Evolutionary conservation across 2,888 invertebrate species (phyloP), one percentile per base, ranked within the genome.

Genomic region (Apotomis betuletana): DNA sequence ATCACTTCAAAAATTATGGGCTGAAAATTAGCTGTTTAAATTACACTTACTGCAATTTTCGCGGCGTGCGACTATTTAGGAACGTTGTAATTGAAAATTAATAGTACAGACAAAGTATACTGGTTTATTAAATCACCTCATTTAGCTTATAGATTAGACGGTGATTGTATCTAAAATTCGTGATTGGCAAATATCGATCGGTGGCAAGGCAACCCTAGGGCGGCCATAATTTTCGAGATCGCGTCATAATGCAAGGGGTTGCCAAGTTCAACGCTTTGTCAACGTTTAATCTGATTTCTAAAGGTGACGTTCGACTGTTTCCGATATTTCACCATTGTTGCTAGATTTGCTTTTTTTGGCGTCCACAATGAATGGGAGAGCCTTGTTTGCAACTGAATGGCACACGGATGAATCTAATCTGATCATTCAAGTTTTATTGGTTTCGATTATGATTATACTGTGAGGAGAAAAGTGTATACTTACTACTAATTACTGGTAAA

Each of bases 151-250:
- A 41, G 10, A 49, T 9, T 49, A 10, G 8, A 10, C 49, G 6
- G 3, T 49, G 9, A 10, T 10, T 10, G 5, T 9, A 49, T 49
- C 1, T 10, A 49, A 49, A 49, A 9, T 49, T 49, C 1, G 9
- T 49, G 49, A 49, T 49, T 12, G 9, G 49, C 10, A 49, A 41
- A 49, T 64, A 54, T 57, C 6, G 27, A 27, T 4, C 27, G 38
- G 15, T 44, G 51, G 8, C 69, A 64, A 64, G 51, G 8, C 69
- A 64, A 64, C 69, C 69, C 64, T 70, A 52, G 12, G 49, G 75
- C 73, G 77, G 80, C 85, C 82, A 86, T 85, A 80, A 87, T 87
- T 90, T 89, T 89, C 88, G 87, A 89, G 89, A 89, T 86, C 83
- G 79, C 81, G 77, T 88, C 87, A 87, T 84, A 88, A 87, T 85